These are phyloP conservation scores for Pharmacophagus antenor DNA, from an alignment of 2,888 invertebrate species.

Conservation along the genomic window DNA sequence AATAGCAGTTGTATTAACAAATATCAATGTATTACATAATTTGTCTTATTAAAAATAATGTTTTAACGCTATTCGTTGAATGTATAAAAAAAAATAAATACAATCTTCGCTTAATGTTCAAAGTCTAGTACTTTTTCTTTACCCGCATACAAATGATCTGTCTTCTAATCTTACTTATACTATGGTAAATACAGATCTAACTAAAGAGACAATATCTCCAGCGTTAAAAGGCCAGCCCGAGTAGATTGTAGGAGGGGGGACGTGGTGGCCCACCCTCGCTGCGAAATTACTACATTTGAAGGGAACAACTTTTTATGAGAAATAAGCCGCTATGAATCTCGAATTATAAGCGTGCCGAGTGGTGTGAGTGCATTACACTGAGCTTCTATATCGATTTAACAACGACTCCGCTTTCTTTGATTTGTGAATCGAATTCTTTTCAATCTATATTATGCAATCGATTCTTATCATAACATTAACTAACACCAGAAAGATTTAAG, in stretches of 20 bases:
- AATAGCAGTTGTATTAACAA: neutral
- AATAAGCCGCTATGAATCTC: conserved; percentile 78
- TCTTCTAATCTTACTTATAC: conserved; percentile 57
- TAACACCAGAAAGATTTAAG: no score
- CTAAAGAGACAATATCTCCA: conserved; percentile 78
- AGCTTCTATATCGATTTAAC: conserved; percentile 41
- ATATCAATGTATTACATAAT: neutral
- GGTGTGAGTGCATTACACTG: conserved; percentile 47
- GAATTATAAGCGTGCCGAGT: conserved; percentile 72
- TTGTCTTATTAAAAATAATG: no score
- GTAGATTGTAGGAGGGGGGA: conserved; percentile 54
- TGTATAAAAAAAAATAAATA: neutral
- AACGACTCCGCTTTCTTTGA: conserved; percentile 18
- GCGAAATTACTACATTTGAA: conserved; percentile 80
- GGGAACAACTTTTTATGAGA: conserved; percentile 81
- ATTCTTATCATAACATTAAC: neutral
- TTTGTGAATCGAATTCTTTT: conserved; percentile 15
- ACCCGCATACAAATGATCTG: conserved; percentile 37
- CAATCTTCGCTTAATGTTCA: no score
- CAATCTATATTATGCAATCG: neutral
- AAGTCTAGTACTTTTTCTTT: neutral
- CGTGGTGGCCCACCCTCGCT: conserved; percentile 59
- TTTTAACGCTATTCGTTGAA: neutral
- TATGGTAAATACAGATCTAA: conserved; percentile 76
- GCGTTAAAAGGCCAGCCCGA: conserved; percentile 78